Percentiles rank a stretch among this genome's conserved stretches.
phyloP scores from a whole-genome alignment of 2,888 invertebrate genomes.

The Drosophila eohydei region DNA sequence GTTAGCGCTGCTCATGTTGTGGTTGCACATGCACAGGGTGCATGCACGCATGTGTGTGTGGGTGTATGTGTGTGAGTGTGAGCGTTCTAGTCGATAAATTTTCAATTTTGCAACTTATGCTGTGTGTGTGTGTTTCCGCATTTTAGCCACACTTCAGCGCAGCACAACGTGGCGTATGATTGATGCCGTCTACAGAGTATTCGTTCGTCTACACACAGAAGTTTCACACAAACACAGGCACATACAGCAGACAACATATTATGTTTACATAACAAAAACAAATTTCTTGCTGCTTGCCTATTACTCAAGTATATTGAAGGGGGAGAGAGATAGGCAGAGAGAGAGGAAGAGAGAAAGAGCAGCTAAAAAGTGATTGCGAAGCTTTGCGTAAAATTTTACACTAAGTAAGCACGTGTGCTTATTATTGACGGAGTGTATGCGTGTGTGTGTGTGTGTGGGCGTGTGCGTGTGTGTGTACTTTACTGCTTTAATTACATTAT shows the following conservation, averaged over 20 bases:
- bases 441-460: conserved; percentile 12
- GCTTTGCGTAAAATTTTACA: conserved; percentile 29
- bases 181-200: conserved; percentile 68
- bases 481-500: conserved; percentile 54
- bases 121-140: conserved; percentile 61
- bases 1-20: conserved; percentile 66
- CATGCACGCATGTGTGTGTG: conserved; percentile 16
- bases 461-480: conserved; percentile 19
- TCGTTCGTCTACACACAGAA: conserved; percentile 3
- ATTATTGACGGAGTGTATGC: conserved; percentile 8
- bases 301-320: conserved; percentile 2
- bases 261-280: conserved; percentile 63
- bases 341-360: neutral
- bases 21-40: conserved; percentile 34
- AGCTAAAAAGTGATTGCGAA: conserved; percentile 4
- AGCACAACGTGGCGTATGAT: conserved; percentile 73
- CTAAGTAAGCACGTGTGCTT: conserved; percentile 23
- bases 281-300: conserved; percentile 15
- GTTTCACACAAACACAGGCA: neutral
- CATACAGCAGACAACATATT: conserved; percentile 53
- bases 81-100: conserved; percentile 75
- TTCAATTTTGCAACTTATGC: conserved; percentile 69
- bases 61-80: conserved; percentile 29
- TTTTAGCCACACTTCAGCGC: conserved; percentile 72
- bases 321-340: neutral